A percentile compares a stretch with the other conserved stretches of the same genome.
phyloP scores from a whole-genome alignment of 2,888 invertebrate genomes.

The Listrodromus nycthemerus region DNA sequence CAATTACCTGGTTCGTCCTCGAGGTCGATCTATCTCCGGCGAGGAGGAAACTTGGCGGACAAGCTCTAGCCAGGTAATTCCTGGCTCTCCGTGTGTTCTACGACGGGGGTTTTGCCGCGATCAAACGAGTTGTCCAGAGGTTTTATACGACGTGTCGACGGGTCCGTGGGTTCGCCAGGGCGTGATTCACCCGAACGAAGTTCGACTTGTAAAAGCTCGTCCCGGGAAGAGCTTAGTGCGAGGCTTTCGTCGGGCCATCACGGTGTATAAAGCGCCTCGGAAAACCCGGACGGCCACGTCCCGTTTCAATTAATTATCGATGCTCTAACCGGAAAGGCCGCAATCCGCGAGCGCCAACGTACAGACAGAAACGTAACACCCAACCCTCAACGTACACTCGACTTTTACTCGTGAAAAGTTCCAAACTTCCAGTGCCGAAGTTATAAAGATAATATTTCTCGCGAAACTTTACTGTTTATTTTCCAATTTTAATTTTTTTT shows the following conservation, averaged over 20 bases:
- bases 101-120: background rate
- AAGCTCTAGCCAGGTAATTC: conserved; percentile 7
- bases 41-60: conserved; percentile 36
- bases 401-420: background rate
- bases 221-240: background rate
- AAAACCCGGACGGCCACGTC: conserved; percentile 16
- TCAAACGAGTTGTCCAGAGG: conserved; percentile 40
- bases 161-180: conserved; percentile 28
- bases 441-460: background rate
- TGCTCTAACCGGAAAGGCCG: conserved; percentile 31
- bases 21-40: background rate
- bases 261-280: background rate
- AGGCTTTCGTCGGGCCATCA: conserved; percentile 19
- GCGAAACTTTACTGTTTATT: conserved; percentile 16
- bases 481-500: conserved; percentile 43
- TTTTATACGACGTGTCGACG: conserved; percentile 45
- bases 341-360: conserved; percentile 14
- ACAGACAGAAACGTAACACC: background rate
- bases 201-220: conserved; percentile 36
- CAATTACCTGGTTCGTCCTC: background rate
- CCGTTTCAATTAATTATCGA: conserved; percentile 40
- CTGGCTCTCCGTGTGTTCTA: conserved; percentile 7
- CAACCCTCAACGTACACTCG: background rate
- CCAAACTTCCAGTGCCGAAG: background rate
- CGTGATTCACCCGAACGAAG: conserved; percentile 46